phyloP scores from a whole-genome alignment of 2,888 invertebrate genomes.

The Ophion slaviceki region DNA sequence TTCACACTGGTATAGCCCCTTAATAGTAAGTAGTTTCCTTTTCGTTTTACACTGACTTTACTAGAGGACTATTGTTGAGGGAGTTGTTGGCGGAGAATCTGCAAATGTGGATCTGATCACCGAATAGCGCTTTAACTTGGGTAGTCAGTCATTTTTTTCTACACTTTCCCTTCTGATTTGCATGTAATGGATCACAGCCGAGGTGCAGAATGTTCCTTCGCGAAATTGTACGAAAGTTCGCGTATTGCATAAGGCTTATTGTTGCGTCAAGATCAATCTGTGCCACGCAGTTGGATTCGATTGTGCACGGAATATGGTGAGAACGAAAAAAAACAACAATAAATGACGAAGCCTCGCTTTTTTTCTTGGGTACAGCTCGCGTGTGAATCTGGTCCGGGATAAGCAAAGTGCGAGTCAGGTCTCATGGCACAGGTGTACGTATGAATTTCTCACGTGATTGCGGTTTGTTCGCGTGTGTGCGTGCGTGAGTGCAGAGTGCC shows the following conservation, averaged over 20 bases:
- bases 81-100: no score
- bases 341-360: conserved; percentile 7
- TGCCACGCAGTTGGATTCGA: conserved; percentile 27
- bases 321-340: conserved; percentile 48
- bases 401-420: conserved; percentile 53
- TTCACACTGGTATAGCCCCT: no score
- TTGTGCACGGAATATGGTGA: conserved; percentile 46
- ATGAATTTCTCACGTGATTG: conserved; percentile 63
- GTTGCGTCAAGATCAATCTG: conserved; percentile 60
- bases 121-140: neutral
- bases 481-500: neutral
- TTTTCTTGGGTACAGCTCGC: conserved; percentile 39
- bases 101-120: neutral
- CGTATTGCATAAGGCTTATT: conserved; percentile 58
- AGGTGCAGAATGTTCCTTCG: conserved; percentile 9
- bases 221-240: conserved; percentile 53
- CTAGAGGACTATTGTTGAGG: no score
- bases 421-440: conserved; percentile 35
- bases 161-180: neutral
- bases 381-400: conserved; percentile 50
- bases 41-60: no score
- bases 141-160: neutral
- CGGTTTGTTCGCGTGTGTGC: conserved; percentile 33
- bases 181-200: neutral
- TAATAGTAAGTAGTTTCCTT: no score